These are phyloP conservation scores for Emys orbicularis DNA, from an alignment of 2,797 vertebrate genomes.

Conservation along the genomic window DNA sequence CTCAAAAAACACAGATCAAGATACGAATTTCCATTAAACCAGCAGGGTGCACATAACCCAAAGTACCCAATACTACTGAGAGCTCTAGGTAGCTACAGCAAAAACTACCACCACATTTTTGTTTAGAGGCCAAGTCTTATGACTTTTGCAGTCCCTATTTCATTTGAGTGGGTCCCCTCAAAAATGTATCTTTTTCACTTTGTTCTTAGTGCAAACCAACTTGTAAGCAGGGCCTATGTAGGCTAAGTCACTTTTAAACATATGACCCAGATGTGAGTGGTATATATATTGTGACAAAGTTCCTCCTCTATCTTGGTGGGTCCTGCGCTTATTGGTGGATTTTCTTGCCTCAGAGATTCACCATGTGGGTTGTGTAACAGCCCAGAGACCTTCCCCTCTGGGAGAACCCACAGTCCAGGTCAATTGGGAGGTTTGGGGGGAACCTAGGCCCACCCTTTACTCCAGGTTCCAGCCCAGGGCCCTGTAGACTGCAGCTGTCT, in stretches of 20 bases:
- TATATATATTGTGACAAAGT: background rate
- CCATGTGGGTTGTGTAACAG: too few species aligned
- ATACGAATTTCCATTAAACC: background rate
- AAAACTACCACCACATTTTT: background rate
- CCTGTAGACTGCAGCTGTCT: too few species aligned
- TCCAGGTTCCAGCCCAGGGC: too few species aligned
- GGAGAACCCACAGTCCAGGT: too few species aligned
- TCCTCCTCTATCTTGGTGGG: too few species aligned
- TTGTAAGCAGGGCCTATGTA: background rate
- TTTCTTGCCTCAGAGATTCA: too few species aligned
- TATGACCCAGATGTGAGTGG: background rate
- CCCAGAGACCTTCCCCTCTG: too few species aligned
- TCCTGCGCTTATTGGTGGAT: too few species aligned
- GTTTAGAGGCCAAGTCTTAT: background rate
- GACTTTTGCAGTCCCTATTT: slow-evolving; percentile 2
- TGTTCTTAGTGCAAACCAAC: background rate
- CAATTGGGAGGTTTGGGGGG: too few species aligned
- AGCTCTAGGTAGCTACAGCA: slow-evolving; percentile 1
- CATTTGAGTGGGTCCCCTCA: background rate
- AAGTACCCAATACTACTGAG: background rate
- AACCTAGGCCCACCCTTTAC: too few species aligned
- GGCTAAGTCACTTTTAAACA: slow-evolving; percentile 8
- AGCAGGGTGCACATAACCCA: background rate
- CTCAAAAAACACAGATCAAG: background rate
- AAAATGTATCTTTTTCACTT: background rate